These are phyloP conservation scores for Lasioglossum figueresi DNA, from an alignment of 2,888 invertebrate species.

Conservation along the genomic window DNA sequence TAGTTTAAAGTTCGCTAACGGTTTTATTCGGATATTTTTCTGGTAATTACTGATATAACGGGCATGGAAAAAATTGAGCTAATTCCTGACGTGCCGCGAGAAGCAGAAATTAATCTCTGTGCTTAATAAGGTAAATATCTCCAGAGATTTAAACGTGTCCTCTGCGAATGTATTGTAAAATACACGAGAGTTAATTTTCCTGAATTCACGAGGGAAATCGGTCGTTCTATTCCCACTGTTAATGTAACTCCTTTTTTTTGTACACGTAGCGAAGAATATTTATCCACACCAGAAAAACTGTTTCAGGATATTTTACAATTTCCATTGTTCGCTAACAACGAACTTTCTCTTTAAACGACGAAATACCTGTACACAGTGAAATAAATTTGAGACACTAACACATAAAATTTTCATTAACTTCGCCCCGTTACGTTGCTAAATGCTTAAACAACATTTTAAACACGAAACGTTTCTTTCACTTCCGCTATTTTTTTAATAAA, in stretches of 20 bases:
- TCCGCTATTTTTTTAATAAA: background rate
- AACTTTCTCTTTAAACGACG: background rate
- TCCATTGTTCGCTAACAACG: background rate
- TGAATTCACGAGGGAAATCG: conserved; percentile 44
- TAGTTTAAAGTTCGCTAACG: background rate
- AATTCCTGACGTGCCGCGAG: conserved; percentile 3
- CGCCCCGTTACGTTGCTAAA: background rate
- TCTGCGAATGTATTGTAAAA: conserved; percentile 44
- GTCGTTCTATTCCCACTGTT: conserved; percentile 40
- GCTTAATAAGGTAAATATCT: conserved; percentile 43
- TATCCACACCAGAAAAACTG: background rate
- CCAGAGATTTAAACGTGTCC: conserved; percentile 48
- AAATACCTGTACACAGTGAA: background rate
- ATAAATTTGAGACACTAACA: background rate
- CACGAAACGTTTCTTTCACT: background rate
- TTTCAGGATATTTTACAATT: background rate
- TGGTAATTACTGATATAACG: background rate
- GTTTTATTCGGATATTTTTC: background rate
- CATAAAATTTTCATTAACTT: background rate
- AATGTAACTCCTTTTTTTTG: conserved; percentile 34
- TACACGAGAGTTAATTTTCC: conserved; percentile 44
- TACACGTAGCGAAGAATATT: conserved; percentile 12
- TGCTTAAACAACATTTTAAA: background rate
- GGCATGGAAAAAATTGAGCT: background rate
- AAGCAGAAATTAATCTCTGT: conserved; percentile 19